Percentiles rank a stretch among this genome's conserved stretches.
Evolutionary conservation across 2,113 vertebrate species (phyloP).

Genomic region (Oryzias curvinotus): DNA sequence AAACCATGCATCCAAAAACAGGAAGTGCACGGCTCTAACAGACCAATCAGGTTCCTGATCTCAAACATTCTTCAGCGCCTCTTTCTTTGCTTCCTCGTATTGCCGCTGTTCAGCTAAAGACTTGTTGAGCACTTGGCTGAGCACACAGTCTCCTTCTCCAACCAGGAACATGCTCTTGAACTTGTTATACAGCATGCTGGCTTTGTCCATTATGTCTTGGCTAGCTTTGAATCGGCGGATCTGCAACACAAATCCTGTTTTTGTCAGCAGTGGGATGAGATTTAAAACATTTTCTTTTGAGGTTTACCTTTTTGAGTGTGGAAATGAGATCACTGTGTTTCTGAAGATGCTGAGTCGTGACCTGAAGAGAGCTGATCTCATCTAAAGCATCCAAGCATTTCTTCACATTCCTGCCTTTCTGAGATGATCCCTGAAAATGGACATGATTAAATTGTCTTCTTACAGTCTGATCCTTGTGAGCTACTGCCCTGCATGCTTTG

Average conservation of each 20-base stretch:
- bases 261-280: neutral
- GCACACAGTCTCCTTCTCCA: constrained; percentile 93
- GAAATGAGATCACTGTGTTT: constrained; percentile 96
- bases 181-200: constrained; percentile 97
- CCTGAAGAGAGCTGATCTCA: constrained; percentile 91
- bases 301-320: constrained; percentile 90
- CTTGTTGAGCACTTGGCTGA: constrained; percentile 96
- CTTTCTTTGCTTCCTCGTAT: constrained; percentile 94
- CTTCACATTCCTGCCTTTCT: constrained; percentile 94
- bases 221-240: constrained; percentile 95
- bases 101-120: constrained; percentile 94
- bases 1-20: too few relatives aligned
- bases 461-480: too few relatives aligned
- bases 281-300: neutral
- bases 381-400: constrained; percentile 93
- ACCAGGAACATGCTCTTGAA: constrained; percentile 99
- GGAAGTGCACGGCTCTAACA: neutral
- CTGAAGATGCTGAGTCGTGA: constrained; percentile 96
- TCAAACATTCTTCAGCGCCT: constrained; percentile 74
- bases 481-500: too few relatives aligned
- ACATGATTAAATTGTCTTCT: too few relatives aligned
- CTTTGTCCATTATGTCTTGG: constrained; percentile 97
- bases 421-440: too few relatives aligned
- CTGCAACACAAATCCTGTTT: constrained; percentile 60
- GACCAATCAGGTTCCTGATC: neutral